phyloP scores from a whole-genome alignment of 2,113 vertebrate species.

The Anser cygnoides region DNA sequence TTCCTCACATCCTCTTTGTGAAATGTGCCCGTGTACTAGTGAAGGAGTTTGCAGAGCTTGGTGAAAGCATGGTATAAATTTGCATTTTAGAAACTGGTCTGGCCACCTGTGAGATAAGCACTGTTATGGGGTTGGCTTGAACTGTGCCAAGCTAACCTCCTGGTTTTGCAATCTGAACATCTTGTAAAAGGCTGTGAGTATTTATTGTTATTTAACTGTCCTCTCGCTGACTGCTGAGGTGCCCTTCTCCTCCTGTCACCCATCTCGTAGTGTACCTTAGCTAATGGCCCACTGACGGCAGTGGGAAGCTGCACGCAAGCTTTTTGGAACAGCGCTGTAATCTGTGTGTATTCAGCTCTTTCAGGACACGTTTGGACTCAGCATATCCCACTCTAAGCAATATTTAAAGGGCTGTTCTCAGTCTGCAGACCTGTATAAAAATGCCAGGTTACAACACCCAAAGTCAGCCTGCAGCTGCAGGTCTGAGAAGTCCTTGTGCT shows the following conservation, averaged over 20 bases:
- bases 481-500: background rate
- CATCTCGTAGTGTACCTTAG: background rate
- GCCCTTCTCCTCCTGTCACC: background rate
- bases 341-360: background rate
- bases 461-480: background rate
- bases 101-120: background rate
- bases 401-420: background rate
- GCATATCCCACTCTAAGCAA: background rate
- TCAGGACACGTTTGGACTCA: background rate
- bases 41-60: background rate
- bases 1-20: background rate
- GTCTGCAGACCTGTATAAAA: background rate
- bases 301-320: background rate
- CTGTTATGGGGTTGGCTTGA: background rate
- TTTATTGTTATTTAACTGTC: background rate
- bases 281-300: background rate
- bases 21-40: background rate
- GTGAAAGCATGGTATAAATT: background rate
- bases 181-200: background rate
- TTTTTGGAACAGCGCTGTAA: background rate
- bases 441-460: background rate
- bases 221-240: background rate
- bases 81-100: background rate
- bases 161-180: background rate
- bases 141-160: background rate